phyloP scores from a whole-genome alignment of 1,140 invertebrate species.

The Popillia japonica region DNA sequence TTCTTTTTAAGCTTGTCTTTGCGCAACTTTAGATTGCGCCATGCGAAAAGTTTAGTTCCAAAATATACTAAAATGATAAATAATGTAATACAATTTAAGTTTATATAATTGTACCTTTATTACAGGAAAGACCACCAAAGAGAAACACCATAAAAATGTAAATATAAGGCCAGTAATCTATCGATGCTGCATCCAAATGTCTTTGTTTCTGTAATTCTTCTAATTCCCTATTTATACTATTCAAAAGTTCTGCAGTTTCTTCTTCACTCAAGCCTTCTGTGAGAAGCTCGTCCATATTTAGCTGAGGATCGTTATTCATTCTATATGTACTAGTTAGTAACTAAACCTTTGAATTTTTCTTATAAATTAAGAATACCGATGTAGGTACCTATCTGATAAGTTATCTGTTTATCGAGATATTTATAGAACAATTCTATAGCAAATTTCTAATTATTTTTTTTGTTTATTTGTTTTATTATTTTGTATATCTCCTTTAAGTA shows the following conservation, averaged over 20 bases:
- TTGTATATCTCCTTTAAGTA: no score
- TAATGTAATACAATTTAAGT: neutral
- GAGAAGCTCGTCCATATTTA: neutral
- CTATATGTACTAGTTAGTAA: neutral
- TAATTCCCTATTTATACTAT: neutral
- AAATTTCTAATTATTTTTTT: no score
- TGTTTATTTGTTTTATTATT: no score
- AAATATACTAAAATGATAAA: conserved; percentile 11
- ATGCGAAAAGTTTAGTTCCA: neutral
- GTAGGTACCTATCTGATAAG: neutral
- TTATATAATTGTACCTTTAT: neutral
- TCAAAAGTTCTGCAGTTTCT: neutral
- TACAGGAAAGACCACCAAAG: neutral
- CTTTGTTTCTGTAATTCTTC: neutral
- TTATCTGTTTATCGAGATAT: neutral
- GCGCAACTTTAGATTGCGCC: neutral
- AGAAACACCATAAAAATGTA: neutral
- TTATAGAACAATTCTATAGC: no score
- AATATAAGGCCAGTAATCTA: neutral
- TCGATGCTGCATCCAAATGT: neutral
- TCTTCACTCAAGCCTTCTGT: neutral
- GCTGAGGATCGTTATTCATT: neutral
- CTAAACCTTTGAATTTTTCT: no score
- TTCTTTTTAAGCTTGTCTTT: neutral
- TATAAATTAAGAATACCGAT: neutral